Percentiles rank a stretch among this genome's conserved stretches.
Evolutionary conservation across 2,888 invertebrate species (phyloP).

Genomic region (Patella pellucida): DNA sequence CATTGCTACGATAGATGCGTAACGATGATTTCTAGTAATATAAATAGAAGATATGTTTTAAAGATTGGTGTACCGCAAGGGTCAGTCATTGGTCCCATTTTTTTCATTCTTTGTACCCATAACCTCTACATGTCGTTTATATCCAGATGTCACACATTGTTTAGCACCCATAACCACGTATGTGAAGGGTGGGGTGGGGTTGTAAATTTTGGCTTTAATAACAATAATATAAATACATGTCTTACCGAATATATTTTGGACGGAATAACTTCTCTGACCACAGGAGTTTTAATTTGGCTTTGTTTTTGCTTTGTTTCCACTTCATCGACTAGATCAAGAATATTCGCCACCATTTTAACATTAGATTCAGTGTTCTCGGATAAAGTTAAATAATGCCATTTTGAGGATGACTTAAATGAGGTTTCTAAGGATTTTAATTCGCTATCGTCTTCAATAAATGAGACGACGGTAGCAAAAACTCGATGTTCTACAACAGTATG

Average conservation of each 20-base stretch:
- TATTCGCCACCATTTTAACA: conserved; percentile 23
- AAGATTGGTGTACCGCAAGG: too few species aligned
- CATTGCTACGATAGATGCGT: too few species aligned
- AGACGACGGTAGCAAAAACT: conserved; percentile 11
- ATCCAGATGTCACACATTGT: too few species aligned
- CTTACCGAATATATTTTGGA: conserved; percentile 24
- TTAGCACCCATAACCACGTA: too few species aligned
- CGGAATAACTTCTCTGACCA: conserved; percentile 18
- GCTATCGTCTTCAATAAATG: conserved; percentile 15
- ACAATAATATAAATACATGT: too few species aligned
- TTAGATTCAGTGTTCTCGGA: conserved; percentile 14
- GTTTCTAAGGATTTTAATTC: not conserved
- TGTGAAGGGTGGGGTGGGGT: too few species aligned
- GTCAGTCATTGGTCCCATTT: too few species aligned
- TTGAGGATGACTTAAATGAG: not conserved
- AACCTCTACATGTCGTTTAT: too few species aligned
- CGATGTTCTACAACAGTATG: not conserved
- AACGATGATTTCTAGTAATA: too few species aligned
- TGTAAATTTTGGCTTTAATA: too few species aligned
- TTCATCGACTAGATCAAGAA: conserved; percentile 27
- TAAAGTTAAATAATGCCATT: conserved; percentile 16
- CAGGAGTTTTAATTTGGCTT: not conserved
- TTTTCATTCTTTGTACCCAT: too few species aligned
- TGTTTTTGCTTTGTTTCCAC: conserved; percentile 19
- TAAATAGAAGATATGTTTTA: too few species aligned